Base-by-base conservation (phyloP, 2,888 invertebrate species). In the Megalurothrips usitatus region DNA sequence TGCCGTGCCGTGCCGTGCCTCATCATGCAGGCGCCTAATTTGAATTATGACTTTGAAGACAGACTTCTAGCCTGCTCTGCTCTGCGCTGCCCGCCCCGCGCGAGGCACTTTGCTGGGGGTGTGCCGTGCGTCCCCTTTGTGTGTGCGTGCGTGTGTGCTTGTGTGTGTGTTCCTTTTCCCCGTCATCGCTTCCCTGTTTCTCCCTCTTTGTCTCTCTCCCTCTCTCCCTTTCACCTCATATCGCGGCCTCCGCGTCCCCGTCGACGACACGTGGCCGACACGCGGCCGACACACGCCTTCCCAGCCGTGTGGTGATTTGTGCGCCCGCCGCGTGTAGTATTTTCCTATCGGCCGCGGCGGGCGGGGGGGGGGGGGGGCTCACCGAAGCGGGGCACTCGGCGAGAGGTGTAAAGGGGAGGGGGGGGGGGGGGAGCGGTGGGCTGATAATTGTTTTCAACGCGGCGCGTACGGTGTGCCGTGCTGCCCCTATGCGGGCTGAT, bases 1-100 rank as follows among this genome's bases (percentile, higher is more conserved):
- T 19, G 52, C 52, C 12, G 52, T 19, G 52, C 52, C 52, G 52
- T 19, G 52, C 52, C 52, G 52, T 19, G 52, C 52, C 12, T 52
- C 58, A 58, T 58, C 58, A 17, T 75, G 68, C 68, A 26, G 23
- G 68, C 68, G 68, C 68, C 68, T 75, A 75, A 75, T 75, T 75
- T 75, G 68, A 75, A 75, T 75, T 75, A 75, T 26, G 68, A 26
- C 68, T 17, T 26, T 23, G 68, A 75, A 75, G 68, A 75, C 68
- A 75, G 68, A 75, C 68, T 75, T 75, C 58, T 58, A 19, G 17
- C 23, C 68, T 10, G 26, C 26, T 26, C 26, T 2, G 58, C 58
- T 17, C 6, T n/a, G 58, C 58, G 52, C 52, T 9, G 52, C 10
- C 6, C 19, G 52, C 52, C 14, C 58, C 14, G 12, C 2, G 58